These are phyloP conservation scores for Galaxea fascicularis DNA, from an alignment of 92 coral and sea anemone species.

Conservation along the genomic window DNA sequence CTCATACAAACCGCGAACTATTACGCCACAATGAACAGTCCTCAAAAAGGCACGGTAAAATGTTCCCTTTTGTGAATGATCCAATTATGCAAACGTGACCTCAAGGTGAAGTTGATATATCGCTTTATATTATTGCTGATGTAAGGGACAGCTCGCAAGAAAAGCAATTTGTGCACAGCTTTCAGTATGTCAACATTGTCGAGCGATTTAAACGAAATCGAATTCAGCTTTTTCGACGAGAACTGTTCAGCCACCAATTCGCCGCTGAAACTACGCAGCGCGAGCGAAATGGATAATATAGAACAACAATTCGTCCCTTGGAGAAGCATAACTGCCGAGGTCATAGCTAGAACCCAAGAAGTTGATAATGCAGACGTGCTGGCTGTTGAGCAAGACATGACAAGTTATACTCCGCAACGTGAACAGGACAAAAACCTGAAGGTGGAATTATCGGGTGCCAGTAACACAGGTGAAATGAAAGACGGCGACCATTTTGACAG, in stretches of 20 bases:
- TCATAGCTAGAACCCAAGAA: slow-evolving; percentile 56
- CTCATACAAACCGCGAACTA: not conserved
- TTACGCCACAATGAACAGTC: not conserved
- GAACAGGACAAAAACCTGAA: slow-evolving; percentile 1
- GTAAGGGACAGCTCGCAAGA: slow-evolving; percentile 4
- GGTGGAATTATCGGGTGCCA: slow-evolving; percentile 11
- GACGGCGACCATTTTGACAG: slow-evolving; percentile 8
- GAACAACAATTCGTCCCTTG: not conserved
- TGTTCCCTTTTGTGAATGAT: slow-evolving; percentile 11
- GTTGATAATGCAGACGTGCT: slow-evolving; percentile 43
- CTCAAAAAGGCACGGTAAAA: not conserved
- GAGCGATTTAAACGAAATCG: slow-evolving; percentile 63
- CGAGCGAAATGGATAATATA: slow-evolving; percentile 1
- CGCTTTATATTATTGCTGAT: slow-evolving; percentile 1
- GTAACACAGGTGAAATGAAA: slow-evolving; percentile 11
- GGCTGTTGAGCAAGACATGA: slow-evolving; percentile 15
- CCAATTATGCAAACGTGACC: slow-evolving; percentile 35
- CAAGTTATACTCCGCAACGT: slow-evolving; percentile 15
- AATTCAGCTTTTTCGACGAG: slow-evolving; percentile 53
- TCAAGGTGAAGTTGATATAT: slow-evolving; percentile 35
- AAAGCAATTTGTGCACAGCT: slow-evolving; percentile 9
- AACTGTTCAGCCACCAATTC: not conserved
- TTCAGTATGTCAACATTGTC: slow-evolving; percentile 28
- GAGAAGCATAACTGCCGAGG: slow-evolving; percentile 41
- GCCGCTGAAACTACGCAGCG: not conserved